Percentiles rank a stretch among this genome's conserved stretches.
These are phyloP conservation scores for Sus scrofa DNA, from an alignment of 2,113 vertebrate genomes.

Conservation along the genomic window T2T-Sscrofa CM000822.6:18384501-18385000, in stretches of 20 bases:
- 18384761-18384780: background rate
- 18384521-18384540: background rate
- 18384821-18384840: constrained; percentile 44
- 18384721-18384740: constrained; percentile 21
- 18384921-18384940: too few species aligned
- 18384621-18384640: constrained; percentile 1
- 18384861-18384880: background rate
- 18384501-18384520: constrained; percentile 18
- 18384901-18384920: background rate
- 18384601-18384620: background rate
- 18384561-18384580: constrained; percentile 11
- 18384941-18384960: too few species aligned
- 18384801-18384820: background rate
- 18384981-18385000: background rate
- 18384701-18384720: constrained; percentile 13
- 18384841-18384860: background rate
- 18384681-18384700: background rate
- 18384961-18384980: constrained; percentile 17
- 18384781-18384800: constrained; percentile 23
- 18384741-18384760: constrained; percentile 50
- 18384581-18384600: background rate
- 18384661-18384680: constrained; percentile 41
- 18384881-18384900: constrained; percentile 7
- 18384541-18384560: constrained; percentile 37
- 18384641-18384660: background rate